These are phyloP conservation scores for Eudasyphora cyanicolor DNA, from an alignment of 2,888 invertebrate genomes.

Conservation along the genomic window DNA sequence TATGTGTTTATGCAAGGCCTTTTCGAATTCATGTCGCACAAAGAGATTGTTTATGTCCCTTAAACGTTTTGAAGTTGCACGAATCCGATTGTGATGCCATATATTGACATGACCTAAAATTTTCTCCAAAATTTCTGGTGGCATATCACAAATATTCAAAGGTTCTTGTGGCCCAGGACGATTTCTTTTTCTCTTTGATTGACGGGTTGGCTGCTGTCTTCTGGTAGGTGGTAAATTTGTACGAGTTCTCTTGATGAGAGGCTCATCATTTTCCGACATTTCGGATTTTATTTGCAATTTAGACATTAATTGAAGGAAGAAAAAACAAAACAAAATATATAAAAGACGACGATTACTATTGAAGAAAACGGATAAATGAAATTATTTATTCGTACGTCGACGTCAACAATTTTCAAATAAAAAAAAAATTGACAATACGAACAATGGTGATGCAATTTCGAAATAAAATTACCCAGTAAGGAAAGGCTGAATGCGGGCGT, in stretches of 20 bases:
- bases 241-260: not conserved
- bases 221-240: not conserved
- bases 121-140: constrained; percentile 70
- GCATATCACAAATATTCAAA: constrained; percentile 68
- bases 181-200: not conserved
- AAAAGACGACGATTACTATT: too few species aligned
- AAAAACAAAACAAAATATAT: not conserved
- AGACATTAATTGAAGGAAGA: not conserved
- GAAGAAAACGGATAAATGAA: too few species aligned
- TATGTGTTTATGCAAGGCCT: constrained; percentile 59
- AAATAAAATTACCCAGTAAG: too few species aligned
- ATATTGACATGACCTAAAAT: constrained; percentile 71
- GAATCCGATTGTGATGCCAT: constrained; percentile 72
- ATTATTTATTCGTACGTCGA: too few species aligned
- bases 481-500: too few species aligned
- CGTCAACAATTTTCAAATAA: too few species aligned
- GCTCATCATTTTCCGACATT: not conserved
- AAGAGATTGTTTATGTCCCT: constrained; percentile 68
- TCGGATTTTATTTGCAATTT: not conserved
- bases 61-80: constrained; percentile 70
- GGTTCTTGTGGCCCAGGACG: not conserved
- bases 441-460: too few species aligned
- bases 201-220: not conserved
- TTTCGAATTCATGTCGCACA: constrained; percentile 70
- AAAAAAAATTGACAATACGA: too few species aligned